Evolutionary conservation across 2,888 invertebrate species (phyloP), one percentile per base, ranked within the genome.

Genomic region (Ferrisia virgata): DNA sequence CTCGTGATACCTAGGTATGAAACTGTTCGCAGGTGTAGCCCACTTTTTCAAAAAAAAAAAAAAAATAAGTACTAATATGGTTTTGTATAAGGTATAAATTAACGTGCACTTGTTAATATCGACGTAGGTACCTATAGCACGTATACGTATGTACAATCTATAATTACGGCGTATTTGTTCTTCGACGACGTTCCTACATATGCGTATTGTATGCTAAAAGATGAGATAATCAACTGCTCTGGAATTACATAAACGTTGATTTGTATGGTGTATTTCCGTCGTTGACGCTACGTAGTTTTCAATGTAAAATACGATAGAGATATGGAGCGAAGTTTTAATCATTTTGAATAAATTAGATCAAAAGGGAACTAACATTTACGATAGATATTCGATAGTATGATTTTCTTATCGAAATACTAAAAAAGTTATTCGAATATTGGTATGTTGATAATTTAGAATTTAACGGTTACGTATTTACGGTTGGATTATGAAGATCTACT

Each of bases 221-320:
- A 69, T 53, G 53, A 53, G 22, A 69, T 31, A 69, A 31, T 69
- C 69, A 33, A 69, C 69, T 69, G 31, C n/a, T n/a, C n/a, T 69
- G 69, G 9, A 69, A 69, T 69, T 33, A 69, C 69, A 69, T 33
- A 28, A 69, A 69, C 69, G 31, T 69, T 69, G 69, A 69, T 69
- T 69, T 69, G 31, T 69, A 31, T 28, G 13, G 28, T 69, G 15
- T n/a, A 69, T 69, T 69, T 69, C 69, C 69, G 53, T 11, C 53
- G 53, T 40, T 40, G n/a, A n/a, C n/a, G n/a, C n/a, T n/a, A n/a
- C n/a, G n/a, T n/a, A n/a, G n/a, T n/a, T n/a, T n/a, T n/a, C n/a
- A n/a, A n/a, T n/a, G n/a, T n/a, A n/a, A n/a, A n/a, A n/a, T n/a
- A n/a, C n/a, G n/a, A n/a, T n/a, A n/a, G n/a, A n/a, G n/a, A n/a